Base-by-base conservation (phyloP, 2,888 invertebrate species). In the Pachymerium ferrugineum region DNA sequence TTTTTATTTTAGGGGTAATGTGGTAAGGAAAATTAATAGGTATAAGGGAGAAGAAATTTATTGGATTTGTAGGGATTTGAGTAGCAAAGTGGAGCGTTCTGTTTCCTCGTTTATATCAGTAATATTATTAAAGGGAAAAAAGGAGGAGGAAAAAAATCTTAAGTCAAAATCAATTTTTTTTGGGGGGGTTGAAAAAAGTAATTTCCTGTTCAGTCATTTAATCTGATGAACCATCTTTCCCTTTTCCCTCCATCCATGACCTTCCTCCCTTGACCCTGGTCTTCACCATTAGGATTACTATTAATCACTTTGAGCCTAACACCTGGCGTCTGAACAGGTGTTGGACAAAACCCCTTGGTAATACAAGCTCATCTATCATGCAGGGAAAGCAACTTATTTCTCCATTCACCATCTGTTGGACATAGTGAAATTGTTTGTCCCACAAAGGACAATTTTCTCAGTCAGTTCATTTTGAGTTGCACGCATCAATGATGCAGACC, bases 251-350 rank as follows among this genome's bases (percentile, higher is more conserved):
- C 28, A 12, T 12, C 25, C 25, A 16, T 47, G 6, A n/a, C n/a
- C n/a, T n/a, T n/a, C n/a, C n/a, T n/a, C 10, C 47, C 47, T 25
- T 54, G 25, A 54, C 54, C 54, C 54, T 1, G 1, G 54, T 54
- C 54, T 12, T 6, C 22, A 25, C 54, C 54, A 54, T 54, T 54
- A 54, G 54, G 6, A 12, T 38, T 16, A 25, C 54, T 19, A 54
- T 54, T 54, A 54, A 54, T 54, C 54, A 54, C 54, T 54, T 28
- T 6, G 1, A 54, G 54, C 10, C 54, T 14, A 54, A 22, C 54
- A 54, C 54, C 54, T 54, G 54, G 54, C 22, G 54, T 54, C 54
- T 25, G 54, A 54, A 54, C 54, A 54, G 54, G 54, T 54, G 54
- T 25, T 54, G 54, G 54, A 54, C 25, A 54, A 54, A 54, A 54